A percentile compares a stretch with the other conserved stretches of the same genome.
Evolutionary conservation across 2,888 invertebrate species (phyloP).

Genomic region (Autographa gamma): DNA sequence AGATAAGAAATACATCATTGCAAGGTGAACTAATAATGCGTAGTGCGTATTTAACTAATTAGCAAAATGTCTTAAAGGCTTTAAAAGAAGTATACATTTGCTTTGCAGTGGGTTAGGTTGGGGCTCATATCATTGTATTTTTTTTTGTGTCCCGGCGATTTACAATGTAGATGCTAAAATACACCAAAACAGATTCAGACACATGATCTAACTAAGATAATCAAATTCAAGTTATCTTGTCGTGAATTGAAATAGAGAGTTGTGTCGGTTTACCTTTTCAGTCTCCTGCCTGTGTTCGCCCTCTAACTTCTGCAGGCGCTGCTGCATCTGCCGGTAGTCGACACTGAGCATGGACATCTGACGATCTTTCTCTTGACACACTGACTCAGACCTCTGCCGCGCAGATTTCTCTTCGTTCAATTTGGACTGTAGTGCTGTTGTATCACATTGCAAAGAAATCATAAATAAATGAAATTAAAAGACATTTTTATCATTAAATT

Average conservation of each 20-base stretch:
- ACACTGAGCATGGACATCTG: slow-evolving; percentile 98
- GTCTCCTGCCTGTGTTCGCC: slow-evolving; percentile 97
- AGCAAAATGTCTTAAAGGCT: background rate
- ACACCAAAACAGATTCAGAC: too few relatives aligned
- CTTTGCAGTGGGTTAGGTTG: too few relatives aligned
- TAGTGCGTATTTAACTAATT: background rate
- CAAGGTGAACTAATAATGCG: too few relatives aligned
- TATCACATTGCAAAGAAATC: slow-evolving; percentile 37
- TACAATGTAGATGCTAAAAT: too few relatives aligned
- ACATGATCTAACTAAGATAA: too few relatives aligned
- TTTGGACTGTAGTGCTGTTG: slow-evolving; percentile 95
- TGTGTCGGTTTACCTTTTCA: slow-evolving; percentile 90
- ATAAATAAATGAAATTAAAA: slow-evolving; percentile 17
- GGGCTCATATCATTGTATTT: too few relatives aligned
- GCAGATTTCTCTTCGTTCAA: slow-evolving; percentile 96
- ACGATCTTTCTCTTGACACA: slow-evolving; percentile 97
- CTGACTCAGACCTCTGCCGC: slow-evolving; percentile 95
- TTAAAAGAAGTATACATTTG: background rate
- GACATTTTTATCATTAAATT: background rate
- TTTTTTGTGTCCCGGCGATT: too few relatives aligned
- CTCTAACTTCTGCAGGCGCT: slow-evolving; percentile 96
- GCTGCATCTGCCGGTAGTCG: slow-evolving; percentile 98
- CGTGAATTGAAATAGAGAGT: background rate
- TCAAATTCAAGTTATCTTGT: background rate
- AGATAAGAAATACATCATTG: too few relatives aligned